These are phyloP conservation scores for Rhodinocichla rosea DNA, from an alignment of 2,113 vertebrate species.

Conservation along the genomic window DNA sequence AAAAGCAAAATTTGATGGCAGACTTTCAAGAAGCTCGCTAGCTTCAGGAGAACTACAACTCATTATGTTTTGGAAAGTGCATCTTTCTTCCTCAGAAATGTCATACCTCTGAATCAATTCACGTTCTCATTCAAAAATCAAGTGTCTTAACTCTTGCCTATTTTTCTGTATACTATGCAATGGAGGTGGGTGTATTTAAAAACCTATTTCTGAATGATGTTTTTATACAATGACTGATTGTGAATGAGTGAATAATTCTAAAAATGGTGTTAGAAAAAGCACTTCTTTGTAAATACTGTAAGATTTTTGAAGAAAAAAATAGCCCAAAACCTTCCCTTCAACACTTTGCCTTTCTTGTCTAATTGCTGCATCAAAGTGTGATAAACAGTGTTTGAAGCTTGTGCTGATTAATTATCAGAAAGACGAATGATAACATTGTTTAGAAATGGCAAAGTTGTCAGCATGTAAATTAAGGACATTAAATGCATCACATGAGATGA, in stretches of 20 bases:
- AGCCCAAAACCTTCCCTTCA: neutral
- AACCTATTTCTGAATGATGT: conserved; percentile 5
- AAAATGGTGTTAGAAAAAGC: neutral
- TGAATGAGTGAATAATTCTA: conserved; percentile 36
- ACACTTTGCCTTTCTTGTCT: conserved; percentile 8
- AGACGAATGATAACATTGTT: conserved; percentile 53
- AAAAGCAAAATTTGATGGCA: neutral
- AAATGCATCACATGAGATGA: neutral
- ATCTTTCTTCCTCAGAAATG: neutral
- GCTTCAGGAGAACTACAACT: neutral
- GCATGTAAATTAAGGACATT: neutral
- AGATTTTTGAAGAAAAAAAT: neutral
- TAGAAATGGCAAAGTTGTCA: conserved; percentile 23
- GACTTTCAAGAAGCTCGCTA: neutral
- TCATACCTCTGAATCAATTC: conserved; percentile 10
- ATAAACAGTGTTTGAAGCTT: conserved; percentile 59
- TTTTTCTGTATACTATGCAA: conserved; percentile 24
- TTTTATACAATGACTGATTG: conserved; percentile 12
- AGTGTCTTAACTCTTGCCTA: neutral
- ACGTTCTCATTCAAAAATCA: neutral
- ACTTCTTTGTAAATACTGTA: conserved; percentile 51
- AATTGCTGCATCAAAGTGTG: conserved; percentile 17
- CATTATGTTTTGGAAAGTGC: neutral
- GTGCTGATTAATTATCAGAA: conserved; percentile 45
- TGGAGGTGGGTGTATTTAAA: neutral